Conservation (phyloP, 2,113 vertebrate species). For the Caloenas nicobarica region DNA sequence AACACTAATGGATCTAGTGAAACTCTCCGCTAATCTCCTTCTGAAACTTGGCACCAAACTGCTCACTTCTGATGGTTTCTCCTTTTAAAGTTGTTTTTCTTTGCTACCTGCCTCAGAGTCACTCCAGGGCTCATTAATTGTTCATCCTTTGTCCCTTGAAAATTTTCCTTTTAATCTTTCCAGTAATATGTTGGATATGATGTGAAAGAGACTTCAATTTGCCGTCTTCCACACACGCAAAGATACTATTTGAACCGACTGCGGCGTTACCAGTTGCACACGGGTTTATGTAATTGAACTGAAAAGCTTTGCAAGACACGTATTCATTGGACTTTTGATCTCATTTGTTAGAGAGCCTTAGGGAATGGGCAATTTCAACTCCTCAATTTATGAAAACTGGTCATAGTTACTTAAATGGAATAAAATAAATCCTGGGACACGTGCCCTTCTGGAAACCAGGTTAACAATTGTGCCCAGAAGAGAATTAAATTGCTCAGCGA, state of each 20-base stretch:
- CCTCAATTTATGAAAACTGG: slow-evolving; percentile 61
- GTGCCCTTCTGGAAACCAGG: slow-evolving; percentile 34
- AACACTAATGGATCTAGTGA: slow-evolving; percentile 58
- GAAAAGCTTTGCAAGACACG: slow-evolving; percentile 32
- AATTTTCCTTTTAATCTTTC: slow-evolving; percentile 48
- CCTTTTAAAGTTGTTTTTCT: slow-evolving; percentile 54
- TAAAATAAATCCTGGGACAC: slow-evolving; percentile 30
- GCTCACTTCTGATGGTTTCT: slow-evolving; percentile 14
- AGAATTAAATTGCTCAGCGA: slow-evolving; percentile 19
- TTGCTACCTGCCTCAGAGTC: slow-evolving; percentile 55
- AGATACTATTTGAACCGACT: slow-evolving; percentile 31
- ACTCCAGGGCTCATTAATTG: slow-evolving; percentile 56
- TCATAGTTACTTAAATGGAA: slow-evolving; percentile 39
- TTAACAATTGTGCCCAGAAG: slow-evolving; percentile 15
- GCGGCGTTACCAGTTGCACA: not conserved
- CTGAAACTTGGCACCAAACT: slow-evolving; percentile 52
- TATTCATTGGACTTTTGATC: slow-evolving; percentile 51
- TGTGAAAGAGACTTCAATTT: slow-evolving; percentile 45
- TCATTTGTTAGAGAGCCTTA: slow-evolving; percentile 50
- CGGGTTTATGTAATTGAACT: slow-evolving; percentile 27
- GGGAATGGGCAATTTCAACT: slow-evolving; percentile 37
- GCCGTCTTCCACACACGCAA: slow-evolving; percentile 4
- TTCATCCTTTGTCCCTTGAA: slow-evolving; percentile 45
- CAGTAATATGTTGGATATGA: not conserved
- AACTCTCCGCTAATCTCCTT: slow-evolving; percentile 56